phyloP scores from a whole-genome alignment of 2,113 vertebrate species.

The Sula dactylatra region DNA sequence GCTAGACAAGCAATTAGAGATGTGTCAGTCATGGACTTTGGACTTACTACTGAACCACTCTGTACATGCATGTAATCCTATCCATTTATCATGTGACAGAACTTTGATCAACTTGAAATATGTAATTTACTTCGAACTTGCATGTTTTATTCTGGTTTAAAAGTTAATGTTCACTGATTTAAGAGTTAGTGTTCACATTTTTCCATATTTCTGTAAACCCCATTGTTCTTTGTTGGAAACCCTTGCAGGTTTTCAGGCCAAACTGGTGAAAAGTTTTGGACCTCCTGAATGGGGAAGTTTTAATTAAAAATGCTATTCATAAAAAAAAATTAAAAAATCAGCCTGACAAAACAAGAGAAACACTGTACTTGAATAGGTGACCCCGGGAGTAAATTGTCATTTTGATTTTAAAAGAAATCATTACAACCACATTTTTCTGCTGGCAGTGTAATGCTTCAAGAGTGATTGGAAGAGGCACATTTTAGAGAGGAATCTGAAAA shows the following conservation, averaged over 20 bases:
- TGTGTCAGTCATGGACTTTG: background rate
- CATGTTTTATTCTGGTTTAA: background rate
- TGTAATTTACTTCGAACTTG: background rate
- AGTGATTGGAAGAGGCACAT: background rate
- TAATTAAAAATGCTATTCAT: background rate
- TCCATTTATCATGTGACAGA: background rate
- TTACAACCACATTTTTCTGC: background rate
- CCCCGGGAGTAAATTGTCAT: background rate
- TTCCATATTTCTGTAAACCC: background rate
- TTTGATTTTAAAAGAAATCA: conserved; percentile 8
- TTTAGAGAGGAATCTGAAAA: background rate
- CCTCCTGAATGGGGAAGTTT: background rate
- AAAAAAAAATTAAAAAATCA: background rate
- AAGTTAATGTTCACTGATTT: background rate
- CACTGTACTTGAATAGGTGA: background rate
- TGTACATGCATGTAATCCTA: background rate
- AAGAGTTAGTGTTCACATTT: background rate
- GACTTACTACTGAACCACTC: background rate
- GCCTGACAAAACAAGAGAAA: background rate
- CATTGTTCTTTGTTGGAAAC: background rate
- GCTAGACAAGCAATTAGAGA: background rate
- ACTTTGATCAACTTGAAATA: background rate
- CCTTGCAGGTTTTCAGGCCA: background rate
- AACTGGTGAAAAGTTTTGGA: background rate
- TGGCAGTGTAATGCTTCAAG: background rate